phyloP scores from a whole-genome alignment of 2,888 invertebrate species.

The Macrophya alboannulata region DNA sequence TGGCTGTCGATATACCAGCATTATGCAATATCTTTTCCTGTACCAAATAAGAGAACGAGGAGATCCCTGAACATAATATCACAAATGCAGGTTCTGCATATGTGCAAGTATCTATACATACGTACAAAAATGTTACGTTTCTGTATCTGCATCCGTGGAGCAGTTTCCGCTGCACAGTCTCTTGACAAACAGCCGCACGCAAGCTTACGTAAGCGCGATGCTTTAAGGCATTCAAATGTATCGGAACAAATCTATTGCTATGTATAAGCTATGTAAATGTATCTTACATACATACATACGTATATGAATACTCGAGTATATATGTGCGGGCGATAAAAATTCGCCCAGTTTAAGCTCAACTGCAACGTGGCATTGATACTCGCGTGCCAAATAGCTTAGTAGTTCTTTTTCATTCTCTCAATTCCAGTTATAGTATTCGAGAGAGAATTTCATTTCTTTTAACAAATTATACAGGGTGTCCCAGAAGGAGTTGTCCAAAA shows the following conservation, averaged over 20 bases:
- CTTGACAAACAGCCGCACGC: conserved; percentile 60
- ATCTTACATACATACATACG: background rate
- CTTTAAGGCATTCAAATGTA: conserved; percentile 18
- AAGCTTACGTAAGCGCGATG: conserved; percentile 69
- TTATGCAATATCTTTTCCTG: conserved; percentile 70
- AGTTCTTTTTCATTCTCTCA: background rate
- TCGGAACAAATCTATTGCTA: conserved; percentile 26
- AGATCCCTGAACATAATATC: conserved; percentile 69
- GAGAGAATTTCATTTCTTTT: background rate
- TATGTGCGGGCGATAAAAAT: conserved; percentile 36
- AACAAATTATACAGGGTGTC: too few relatives aligned
- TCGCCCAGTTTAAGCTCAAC: background rate
- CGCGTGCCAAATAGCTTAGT: background rate
- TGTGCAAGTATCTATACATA: background rate
- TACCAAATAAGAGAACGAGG: conserved; percentile 53
- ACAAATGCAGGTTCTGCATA: conserved; percentile 62
- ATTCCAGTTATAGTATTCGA: background rate
- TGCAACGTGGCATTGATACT: background rate
- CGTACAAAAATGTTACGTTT: background rate
- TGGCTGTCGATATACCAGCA: conserved; percentile 68
- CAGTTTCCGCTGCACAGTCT: conserved; percentile 4
- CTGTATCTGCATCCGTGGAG: conserved; percentile 7
- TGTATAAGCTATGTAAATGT: background rate
- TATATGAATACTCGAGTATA: conserved; percentile 29
- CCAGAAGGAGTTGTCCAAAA: too few relatives aligned